phyloP scores from a whole-genome alignment of 2,797 vertebrate species.

The Meda fulgida region DNA sequence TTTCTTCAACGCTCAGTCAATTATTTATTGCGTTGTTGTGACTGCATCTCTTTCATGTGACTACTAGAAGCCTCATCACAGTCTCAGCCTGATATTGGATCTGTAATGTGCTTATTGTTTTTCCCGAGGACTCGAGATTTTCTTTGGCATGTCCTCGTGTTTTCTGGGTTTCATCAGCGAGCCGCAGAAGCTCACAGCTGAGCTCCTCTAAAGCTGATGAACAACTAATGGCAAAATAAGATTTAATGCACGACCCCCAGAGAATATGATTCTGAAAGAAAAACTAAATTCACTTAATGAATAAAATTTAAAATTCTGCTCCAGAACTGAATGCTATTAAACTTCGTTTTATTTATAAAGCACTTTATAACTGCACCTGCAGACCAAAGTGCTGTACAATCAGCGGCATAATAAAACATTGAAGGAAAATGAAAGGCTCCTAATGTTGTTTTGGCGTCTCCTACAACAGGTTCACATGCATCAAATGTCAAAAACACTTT shows the following conservation, averaged over 20 bases:
- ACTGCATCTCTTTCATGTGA: conserved; percentile 18
- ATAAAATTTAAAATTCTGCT: background rate
- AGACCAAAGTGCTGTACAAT: no score
- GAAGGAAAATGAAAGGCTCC: no score
- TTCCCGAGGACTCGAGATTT: background rate
- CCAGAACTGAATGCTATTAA: no score
- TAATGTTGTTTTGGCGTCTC: background rate
- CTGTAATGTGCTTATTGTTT: conserved; percentile 11
- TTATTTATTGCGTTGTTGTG: background rate
- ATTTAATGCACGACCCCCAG: background rate
- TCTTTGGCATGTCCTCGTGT: no score
- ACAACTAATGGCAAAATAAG: background rate
- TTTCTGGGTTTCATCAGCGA: conserved; percentile 4
- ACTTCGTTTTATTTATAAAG: no score
- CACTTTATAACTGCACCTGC: no score
- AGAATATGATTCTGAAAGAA: background rate
- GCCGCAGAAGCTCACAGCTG: background rate
- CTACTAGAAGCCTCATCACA: background rate
- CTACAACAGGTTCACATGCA: background rate
- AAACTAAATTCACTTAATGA: background rate
- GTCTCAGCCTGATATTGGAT: background rate
- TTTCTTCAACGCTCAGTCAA: background rate
- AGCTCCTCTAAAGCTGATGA: background rate
- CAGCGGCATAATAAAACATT: no score
- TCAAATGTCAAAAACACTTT: background rate